Base-by-base conservation (phyloP, 1,140 invertebrate genomes). In the Polypedilum vanderplanki region DNA sequence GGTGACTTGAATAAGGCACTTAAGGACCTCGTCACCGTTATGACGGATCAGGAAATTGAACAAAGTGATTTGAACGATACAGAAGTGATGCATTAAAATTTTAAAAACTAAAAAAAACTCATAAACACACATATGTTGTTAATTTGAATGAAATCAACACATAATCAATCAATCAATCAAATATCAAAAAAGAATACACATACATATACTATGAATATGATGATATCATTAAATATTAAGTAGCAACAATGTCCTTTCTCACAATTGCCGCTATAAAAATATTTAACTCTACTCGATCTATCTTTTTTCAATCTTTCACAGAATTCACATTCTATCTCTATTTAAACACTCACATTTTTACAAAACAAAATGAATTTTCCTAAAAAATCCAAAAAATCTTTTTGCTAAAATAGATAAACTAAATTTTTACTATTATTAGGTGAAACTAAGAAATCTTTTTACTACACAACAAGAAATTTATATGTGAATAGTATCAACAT, bases 1-100 rank as follows among this genome's bases (percentile, higher is more conserved):
- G 92, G 91, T 81, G 92, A 95, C 81, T 85, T 95, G 77, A 91
- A 92, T 24, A 90, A 90, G 84, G 93, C 91, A 75, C 91, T 96
- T 73, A 92, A 93, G 79, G 89, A 92, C 81, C 84, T 95, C 78
- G 94, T 96, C 76, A 92, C 91, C 75, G 92, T 93, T 46, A 95
- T 96, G 88, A 93, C 90, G 74, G 91, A 93, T 79, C 91, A 93
- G 78, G 87, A 87, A 78, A 78, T 82, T 77, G 81, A 82, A 77
- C 77, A 77, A 70, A 79, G 74, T 15, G 65, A 65, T 70, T 70
- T 70, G 65, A 70, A 70, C 20, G 65, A 70, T n/a, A 20, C 8
- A 70, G 20, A 70, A 33, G 7, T 20, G 18, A 15, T 17, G n/a
- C 1, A 17, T 57, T 17, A 17, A 57, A 17, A 57, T 3, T 7